Percentiles rank a stretch among this genome's conserved stretches.
Conservation (phyloP, 2,797 vertebrate species). For the Gadopsis marmoratus region DNA sequence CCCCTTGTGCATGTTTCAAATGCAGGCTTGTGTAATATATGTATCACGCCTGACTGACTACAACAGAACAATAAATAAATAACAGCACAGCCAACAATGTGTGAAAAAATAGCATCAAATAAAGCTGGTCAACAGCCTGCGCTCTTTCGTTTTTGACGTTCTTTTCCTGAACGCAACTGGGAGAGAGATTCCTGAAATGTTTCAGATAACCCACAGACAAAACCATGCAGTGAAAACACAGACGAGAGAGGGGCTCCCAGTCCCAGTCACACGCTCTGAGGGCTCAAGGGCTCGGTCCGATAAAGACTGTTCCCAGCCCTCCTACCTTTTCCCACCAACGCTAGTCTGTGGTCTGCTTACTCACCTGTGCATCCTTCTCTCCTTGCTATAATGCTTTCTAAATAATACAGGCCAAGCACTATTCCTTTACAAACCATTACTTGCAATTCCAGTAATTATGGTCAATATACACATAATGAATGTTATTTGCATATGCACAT, state of each 20-base stretch:
- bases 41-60: not conserved
- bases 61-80: slow-evolving; percentile 19
- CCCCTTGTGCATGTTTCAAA: slow-evolving; percentile 3
- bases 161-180: slow-evolving; percentile 55
- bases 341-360: slow-evolving; percentile 11
- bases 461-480: not conserved
- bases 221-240: slow-evolving; percentile 85
- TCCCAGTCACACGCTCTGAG: slow-evolving; percentile 73
- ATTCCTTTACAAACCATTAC: not conserved
- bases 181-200: slow-evolving; percentile 84
- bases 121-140: slow-evolving; percentile 4
- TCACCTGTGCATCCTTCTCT: slow-evolving; percentile 41
- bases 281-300: slow-evolving; percentile 66
- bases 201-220: slow-evolving; percentile 85
- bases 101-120: not conserved
- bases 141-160: slow-evolving; percentile 38
- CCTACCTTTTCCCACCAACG: slow-evolving; percentile 68
- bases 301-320: slow-evolving; percentile 56
- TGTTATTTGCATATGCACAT: not conserved
- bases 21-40: not conserved
- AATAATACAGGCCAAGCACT: not conserved
- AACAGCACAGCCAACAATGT: not conserved
- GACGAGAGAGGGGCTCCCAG: slow-evolving; percentile 77
- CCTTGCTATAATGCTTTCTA: not conserved
- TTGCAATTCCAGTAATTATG: not conserved